phyloP scores from a whole-genome alignment of 2,888 invertebrate genomes.

The Aphidius colemani region DNA sequence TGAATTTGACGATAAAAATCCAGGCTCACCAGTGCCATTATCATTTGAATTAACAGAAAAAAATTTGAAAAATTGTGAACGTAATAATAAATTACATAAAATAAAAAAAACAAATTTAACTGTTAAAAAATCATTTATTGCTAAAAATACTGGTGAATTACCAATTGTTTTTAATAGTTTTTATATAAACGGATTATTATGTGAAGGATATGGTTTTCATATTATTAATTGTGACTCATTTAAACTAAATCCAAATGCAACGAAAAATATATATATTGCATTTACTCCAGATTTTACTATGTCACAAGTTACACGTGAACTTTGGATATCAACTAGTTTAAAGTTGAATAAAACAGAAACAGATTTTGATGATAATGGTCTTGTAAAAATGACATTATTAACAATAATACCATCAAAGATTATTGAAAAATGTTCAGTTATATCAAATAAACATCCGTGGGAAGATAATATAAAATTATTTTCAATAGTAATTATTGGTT shows the following conservation, averaged over 20 bases:
- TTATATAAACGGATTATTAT: constrained; percentile 69
- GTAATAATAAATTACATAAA: constrained; percentile 55
- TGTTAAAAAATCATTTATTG: constrained; percentile 80
- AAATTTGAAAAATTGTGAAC: constrained; percentile 67
- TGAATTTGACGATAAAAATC: constrained; percentile 84
- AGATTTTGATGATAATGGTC: constrained; percentile 38
- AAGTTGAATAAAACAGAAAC: constrained; percentile 42
- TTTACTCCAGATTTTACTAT: constrained; percentile 88
- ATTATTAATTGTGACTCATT: constrained; percentile 77
- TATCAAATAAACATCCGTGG: constrained; percentile 77
- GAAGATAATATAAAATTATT: constrained; percentile 69
- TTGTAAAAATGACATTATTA: constrained; percentile 47
- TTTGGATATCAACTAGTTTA: constrained; percentile 69
- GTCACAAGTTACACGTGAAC: constrained; percentile 70
- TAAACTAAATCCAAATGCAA: constrained; percentile 72
- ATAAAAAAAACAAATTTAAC: constrained; percentile 69
- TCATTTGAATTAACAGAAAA: constrained; percentile 80
- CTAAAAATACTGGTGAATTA: constrained; percentile 89
- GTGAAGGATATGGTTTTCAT: constrained; percentile 81
- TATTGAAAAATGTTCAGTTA: constrained; percentile 71
- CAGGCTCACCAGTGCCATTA: constrained; percentile 76
- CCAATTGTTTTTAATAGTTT: constrained; percentile 75
- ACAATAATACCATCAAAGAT: constrained; percentile 68
- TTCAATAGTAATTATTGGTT: constrained; percentile 67
- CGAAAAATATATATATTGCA: constrained; percentile 79